Percentiles rank a stretch among this genome's conserved stretches.
These are phyloP conservation scores for Synergus japonicus DNA, from an alignment of 2,888 invertebrate genomes.

Conservation along the genomic window DNA sequence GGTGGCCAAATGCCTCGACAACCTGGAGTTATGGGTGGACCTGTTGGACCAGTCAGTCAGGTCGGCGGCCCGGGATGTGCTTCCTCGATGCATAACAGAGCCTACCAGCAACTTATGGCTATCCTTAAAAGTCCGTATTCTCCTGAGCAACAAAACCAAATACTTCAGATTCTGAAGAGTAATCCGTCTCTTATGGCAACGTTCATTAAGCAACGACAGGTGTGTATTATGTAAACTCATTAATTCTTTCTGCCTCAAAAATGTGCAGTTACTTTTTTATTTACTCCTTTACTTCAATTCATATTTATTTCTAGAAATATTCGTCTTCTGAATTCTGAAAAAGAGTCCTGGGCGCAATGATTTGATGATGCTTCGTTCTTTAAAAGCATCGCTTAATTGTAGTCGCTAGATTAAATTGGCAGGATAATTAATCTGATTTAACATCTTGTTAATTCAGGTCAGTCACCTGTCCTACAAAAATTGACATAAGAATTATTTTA, in stretches of 20 bases:
- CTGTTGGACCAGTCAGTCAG: slow-evolving; percentile 72
- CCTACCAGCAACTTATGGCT: slow-evolving; percentile 88
- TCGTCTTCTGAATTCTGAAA: neutral
- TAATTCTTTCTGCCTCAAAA: slow-evolving; percentile 13
- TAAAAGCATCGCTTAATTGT: neutral
- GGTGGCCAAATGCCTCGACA: slow-evolving; percentile 73
- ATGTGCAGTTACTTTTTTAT: slow-evolving; percentile 25
- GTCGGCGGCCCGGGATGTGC: slow-evolving; percentile 78
- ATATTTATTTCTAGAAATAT: neutral
- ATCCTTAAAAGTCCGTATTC: slow-evolving; percentile 93
- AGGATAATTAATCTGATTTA: slow-evolving; percentile 32
- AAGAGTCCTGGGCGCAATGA: neutral
- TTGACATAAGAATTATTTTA: neutral
- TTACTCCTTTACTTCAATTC: slow-evolving; percentile 4
- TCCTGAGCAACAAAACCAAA: slow-evolving; percentile 94
- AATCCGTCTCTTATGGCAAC: slow-evolving; percentile 98
- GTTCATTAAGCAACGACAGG: slow-evolving; percentile 92
- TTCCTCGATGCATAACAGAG: slow-evolving; percentile 81
- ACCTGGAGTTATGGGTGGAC: slow-evolving; percentile 72
- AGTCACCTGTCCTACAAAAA: slow-evolving; percentile 26
- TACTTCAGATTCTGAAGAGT: slow-evolving; percentile 92
- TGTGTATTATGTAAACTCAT: slow-evolving; percentile 62
- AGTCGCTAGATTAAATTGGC: slow-evolving; percentile 23
- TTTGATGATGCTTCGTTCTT: slow-evolving; percentile 23
- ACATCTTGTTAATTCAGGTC: slow-evolving; percentile 24